A percentile compares a stretch with the other conserved stretches of the same genome.
phyloP scores from a whole-genome alignment of 2,113 vertebrate species.

The Lophochroa leadbeateri region DNA sequence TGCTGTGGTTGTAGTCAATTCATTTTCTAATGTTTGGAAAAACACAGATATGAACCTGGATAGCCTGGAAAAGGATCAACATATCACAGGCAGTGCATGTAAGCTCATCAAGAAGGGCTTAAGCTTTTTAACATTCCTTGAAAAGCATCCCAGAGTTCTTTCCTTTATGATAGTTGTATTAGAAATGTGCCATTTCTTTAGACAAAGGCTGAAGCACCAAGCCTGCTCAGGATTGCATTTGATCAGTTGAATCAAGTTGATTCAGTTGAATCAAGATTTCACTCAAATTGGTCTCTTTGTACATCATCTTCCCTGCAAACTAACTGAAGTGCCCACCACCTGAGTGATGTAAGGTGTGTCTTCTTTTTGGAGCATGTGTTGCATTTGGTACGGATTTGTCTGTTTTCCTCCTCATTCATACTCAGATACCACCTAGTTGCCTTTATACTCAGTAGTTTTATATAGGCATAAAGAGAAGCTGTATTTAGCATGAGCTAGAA shows the following conservation, averaged over 20 bases:
- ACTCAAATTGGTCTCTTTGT: background rate
- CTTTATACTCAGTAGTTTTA: background rate
- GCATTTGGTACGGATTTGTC: background rate
- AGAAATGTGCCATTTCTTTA: background rate
- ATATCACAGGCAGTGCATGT: background rate
- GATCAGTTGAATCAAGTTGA: background rate
- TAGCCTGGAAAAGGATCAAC: background rate
- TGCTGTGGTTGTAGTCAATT: slow-evolving; percentile 2
- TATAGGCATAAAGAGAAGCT: background rate
- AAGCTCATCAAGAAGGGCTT: background rate
- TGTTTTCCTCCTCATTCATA: background rate
- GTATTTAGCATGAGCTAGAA: background rate
- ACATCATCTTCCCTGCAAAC: background rate
- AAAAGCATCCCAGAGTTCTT: background rate
- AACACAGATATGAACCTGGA: background rate
- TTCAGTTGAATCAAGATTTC: background rate
- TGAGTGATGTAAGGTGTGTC: background rate
- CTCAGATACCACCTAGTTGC: background rate
- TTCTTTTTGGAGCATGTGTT: background rate
- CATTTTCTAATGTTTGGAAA: slow-evolving; percentile 11
- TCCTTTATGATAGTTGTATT: background rate
- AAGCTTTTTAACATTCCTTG: background rate
- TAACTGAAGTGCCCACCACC: background rate
- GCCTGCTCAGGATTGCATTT: background rate
- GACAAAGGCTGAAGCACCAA: background rate